phyloP scores from a whole-genome alignment of 1,140 invertebrate species.

The Ceratoteleas bidentatus region DNA sequence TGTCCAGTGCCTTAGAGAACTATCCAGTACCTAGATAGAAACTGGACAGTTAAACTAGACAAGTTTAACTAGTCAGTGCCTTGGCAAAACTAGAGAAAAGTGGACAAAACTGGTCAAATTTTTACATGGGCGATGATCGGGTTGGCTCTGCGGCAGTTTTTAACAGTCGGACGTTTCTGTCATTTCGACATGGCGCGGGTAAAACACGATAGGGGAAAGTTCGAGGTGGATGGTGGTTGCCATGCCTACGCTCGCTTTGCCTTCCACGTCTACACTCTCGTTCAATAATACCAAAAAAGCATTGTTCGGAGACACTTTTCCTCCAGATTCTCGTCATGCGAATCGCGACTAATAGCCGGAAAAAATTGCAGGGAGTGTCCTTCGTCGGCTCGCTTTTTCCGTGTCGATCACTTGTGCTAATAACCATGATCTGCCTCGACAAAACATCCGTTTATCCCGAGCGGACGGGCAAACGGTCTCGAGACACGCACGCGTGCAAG shows the following conservation, averaged over 20 bases:
- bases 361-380: too few species aligned
- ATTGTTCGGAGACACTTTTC: slow-evolving; percentile 6
- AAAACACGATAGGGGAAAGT: slow-evolving; percentile 56
- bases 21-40: too few species aligned
- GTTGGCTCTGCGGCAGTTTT: slow-evolving; percentile 13
- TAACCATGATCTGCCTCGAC: background rate
- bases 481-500: slow-evolving; percentile 1
- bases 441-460: background rate
- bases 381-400: too few species aligned
- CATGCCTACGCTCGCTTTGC: slow-evolving; percentile 55
- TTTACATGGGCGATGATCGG: too few species aligned
- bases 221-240: slow-evolving; percentile 58
- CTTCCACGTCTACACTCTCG: slow-evolving; percentile 32
- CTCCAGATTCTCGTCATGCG: too few species aligned
- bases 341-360: too few species aligned
- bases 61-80: too few species aligned
- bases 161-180: slow-evolving; percentile 3
- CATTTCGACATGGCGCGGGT: slow-evolving; percentile 23
- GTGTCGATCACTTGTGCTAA: too few species aligned
- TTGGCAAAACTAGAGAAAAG: too few species aligned
- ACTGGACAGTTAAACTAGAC: too few species aligned
- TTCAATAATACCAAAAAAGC: slow-evolving; percentile 40
- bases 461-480: background rate
- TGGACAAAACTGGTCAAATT: too few species aligned
- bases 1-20: too few species aligned